Conservation (phyloP, 2,888 invertebrate species). For the Nematopogon swammerdamellus region DNA sequence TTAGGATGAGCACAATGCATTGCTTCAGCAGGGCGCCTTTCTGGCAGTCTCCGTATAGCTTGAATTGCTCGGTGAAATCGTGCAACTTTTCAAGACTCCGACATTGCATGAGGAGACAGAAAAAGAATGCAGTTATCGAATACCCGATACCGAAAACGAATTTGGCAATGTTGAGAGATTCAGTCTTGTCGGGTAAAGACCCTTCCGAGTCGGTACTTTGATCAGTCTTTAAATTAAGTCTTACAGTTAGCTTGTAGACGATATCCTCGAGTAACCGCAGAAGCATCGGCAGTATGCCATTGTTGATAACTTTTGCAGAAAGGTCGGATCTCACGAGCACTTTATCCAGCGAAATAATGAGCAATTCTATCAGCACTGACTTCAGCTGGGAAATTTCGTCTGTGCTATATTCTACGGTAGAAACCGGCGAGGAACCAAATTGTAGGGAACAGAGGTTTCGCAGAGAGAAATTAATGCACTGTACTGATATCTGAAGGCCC, state of each 20-base stretch:
- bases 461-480: slow-evolving; percentile 58
- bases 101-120: slow-evolving; percentile 56
- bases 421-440: slow-evolving; percentile 45
- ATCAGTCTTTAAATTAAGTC: slow-evolving; percentile 1
- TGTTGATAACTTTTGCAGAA: slow-evolving; percentile 55
- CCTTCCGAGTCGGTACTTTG: slow-evolving; percentile 11
- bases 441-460: slow-evolving; percentile 60
- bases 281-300: slow-evolving; percentile 60
- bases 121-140: slow-evolving; percentile 57
- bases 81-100: slow-evolving; percentile 45
- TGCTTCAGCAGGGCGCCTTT: slow-evolving; percentile 55
- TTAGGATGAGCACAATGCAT: slow-evolving; percentile 51
- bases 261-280: slow-evolving; percentile 57
- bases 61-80: slow-evolving; percentile 59
- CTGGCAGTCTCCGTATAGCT: slow-evolving; percentile 55
- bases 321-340: slow-evolving; percentile 49
- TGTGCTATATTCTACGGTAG: slow-evolving; percentile 21
- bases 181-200: slow-evolving; percentile 23
- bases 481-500: slow-evolving; percentile 53
- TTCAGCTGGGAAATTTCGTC: slow-evolving; percentile 47
- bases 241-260: slow-evolving; percentile 24
- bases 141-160: slow-evolving; percentile 60
- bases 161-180: slow-evolving; percentile 51
- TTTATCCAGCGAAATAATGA: slow-evolving; percentile 56
- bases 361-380: slow-evolving; percentile 52